These are phyloP conservation scores for Cirrhinus mrigala DNA, from an alignment of 2,797 vertebrate species.

Conservation along the genomic window DNA sequence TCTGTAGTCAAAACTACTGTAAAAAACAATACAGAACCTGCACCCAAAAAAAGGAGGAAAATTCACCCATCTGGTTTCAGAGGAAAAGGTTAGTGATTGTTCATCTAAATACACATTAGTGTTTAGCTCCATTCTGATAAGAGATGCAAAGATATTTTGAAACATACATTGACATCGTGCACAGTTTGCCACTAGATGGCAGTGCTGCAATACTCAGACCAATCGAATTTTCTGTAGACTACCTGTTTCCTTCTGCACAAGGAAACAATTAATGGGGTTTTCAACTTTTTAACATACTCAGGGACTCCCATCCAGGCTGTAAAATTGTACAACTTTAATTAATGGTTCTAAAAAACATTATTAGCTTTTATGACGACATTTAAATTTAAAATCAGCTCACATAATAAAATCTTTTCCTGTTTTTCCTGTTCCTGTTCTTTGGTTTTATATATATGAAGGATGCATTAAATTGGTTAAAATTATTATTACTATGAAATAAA, in stretches of 20 bases:
- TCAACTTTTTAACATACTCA: background rate
- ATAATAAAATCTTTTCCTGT: background rate
- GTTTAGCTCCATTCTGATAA: background rate
- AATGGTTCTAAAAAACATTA: background rate
- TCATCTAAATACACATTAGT: background rate
- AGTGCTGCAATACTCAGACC: constrained; percentile 17
- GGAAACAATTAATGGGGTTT: background rate
- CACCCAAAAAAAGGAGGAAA: constrained; percentile 55
- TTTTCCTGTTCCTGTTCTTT: no score
- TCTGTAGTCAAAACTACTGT: constrained; percentile 55
- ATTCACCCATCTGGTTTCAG: constrained; percentile 57
- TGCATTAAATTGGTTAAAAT: background rate
- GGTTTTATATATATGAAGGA: no score
- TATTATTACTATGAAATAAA: background rate
- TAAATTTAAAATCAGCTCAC: background rate
- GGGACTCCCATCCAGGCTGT: background rate
- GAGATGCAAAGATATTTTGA: background rate
- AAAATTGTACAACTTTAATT: background rate
- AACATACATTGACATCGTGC: background rate
- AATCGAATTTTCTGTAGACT: background rate
- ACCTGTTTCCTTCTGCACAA: background rate
- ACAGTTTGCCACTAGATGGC: constrained; percentile 50
- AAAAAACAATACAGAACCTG: constrained; percentile 35
- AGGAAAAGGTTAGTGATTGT: constrained; percentile 52
- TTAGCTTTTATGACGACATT: no score